phyloP scores from a whole-genome alignment of 2,888 invertebrate genomes.

The Sturmia bella region DNA sequence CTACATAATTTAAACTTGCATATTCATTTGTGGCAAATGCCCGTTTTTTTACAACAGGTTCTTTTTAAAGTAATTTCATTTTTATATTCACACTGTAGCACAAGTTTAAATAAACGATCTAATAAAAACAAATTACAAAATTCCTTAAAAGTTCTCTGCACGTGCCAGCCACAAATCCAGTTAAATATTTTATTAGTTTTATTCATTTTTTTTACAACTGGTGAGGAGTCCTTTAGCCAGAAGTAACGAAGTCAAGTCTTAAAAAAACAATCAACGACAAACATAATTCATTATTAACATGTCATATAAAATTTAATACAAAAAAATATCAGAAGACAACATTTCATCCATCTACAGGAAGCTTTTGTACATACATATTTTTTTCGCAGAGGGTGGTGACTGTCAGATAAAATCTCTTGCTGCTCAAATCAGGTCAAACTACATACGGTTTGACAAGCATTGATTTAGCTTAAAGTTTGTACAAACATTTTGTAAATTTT shows the following conservation, averaged over 20 bases:
- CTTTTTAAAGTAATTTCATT: conserved; percentile 1
- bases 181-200: conserved; percentile 41
- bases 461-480: conserved; percentile 37
- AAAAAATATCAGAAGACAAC: conserved; percentile 74
- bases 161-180: conserved; percentile 64
- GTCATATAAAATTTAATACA: conserved; percentile 73
- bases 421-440: conserved; percentile 15
- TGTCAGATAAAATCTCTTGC: background rate
- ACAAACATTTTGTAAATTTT: too few species aligned
- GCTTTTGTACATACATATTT: background rate
- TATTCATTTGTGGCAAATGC: too few species aligned
- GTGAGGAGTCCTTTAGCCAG: background rate
- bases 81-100: conserved; percentile 13
- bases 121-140: conserved; percentile 62
- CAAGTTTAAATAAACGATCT: conserved; percentile 22
- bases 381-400: background rate
- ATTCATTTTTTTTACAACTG: conserved; percentile 5
- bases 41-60: background rate
- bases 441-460: conserved; percentile 3
- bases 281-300: conserved; percentile 77
- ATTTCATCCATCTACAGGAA: conserved; percentile 75
- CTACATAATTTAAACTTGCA: too few species aligned
- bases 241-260: conserved; percentile 43
- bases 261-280: conserved; percentile 52
- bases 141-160: conserved; percentile 62